Percentiles rank a stretch among this genome's conserved stretches.
Evolutionary conservation across 2,797 vertebrate genomes (phyloP).

Genomic region (Bovichtus variegatus): DNA sequence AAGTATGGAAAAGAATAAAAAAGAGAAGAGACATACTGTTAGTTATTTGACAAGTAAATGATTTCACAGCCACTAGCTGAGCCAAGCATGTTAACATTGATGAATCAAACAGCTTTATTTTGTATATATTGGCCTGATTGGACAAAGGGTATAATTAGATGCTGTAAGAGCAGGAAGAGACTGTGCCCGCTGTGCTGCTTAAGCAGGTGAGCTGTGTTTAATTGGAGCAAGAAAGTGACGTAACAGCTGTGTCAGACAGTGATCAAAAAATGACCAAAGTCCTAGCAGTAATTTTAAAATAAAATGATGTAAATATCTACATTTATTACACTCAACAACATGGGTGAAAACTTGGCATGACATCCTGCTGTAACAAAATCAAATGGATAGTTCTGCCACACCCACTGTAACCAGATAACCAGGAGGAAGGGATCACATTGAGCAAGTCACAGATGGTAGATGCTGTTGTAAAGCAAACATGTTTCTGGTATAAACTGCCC

Average conservation of each 20-base stretch:
- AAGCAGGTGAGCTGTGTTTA: constrained; percentile 58
- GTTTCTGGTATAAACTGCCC: constrained; percentile 17
- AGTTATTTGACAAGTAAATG: constrained; percentile 1
- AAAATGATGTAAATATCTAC: neutral
- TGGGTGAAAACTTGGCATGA: neutral
- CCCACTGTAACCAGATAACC: constrained; percentile 65
- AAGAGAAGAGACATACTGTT: neutral
- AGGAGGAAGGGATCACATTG: constrained; percentile 34
- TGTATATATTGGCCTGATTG: constrained; percentile 20
- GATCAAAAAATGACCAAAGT: neutral
- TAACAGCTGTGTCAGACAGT: constrained; percentile 34
- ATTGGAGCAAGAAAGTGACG: constrained; percentile 47
- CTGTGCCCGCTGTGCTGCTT: constrained; percentile 44
- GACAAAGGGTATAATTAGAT: constrained; percentile 56
- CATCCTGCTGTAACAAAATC: constrained; percentile 24
- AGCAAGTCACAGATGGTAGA: constrained; percentile 64
- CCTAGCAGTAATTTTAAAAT: constrained; percentile 3
- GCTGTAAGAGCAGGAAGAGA: constrained; percentile 51
- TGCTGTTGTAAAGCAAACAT: constrained; percentile 34
- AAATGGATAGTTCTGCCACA: constrained; percentile 34
- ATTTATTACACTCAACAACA: constrained; percentile 1
- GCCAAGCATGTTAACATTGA: neutral
- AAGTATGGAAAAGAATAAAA: neutral
- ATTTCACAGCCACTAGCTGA: constrained; percentile 4
- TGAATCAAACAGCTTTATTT: constrained; percentile 15